A percentile compares a stretch with the other conserved stretches of the same genome.
These are phyloP conservation scores for Leptothorax acervorum DNA, from an alignment of 2,888 invertebrate genomes.

Conservation along the genomic window DNA sequence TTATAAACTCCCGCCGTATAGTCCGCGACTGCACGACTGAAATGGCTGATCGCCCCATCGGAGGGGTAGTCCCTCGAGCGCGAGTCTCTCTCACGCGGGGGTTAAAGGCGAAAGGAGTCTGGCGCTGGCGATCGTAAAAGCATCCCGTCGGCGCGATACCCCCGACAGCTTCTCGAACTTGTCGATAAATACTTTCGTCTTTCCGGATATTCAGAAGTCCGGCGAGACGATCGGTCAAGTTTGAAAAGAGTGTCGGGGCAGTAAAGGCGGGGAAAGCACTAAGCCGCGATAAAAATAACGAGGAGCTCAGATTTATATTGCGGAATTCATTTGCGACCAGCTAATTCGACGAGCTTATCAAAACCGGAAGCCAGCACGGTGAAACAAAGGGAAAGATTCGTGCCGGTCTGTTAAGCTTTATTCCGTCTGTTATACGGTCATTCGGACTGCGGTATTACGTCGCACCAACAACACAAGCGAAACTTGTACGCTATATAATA, in stretches of 20 bases:
- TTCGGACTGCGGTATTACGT: constrained; percentile 15
- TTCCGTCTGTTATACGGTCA: constrained; percentile 24
- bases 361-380: background rate
- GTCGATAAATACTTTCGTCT: constrained; percentile 68
- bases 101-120: constrained; percentile 66
- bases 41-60: constrained; percentile 69
- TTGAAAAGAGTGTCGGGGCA: constrained; percentile 48
- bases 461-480: constrained; percentile 23
- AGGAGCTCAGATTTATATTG: constrained; percentile 33
- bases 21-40: constrained; percentile 66
- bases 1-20: constrained; percentile 77
- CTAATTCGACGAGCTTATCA: constrained; percentile 34
- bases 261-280: constrained; percentile 38
- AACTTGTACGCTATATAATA: background rate
- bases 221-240: constrained; percentile 61
- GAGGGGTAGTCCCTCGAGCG: constrained; percentile 37
- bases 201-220: constrained; percentile 35
- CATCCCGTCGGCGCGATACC: constrained; percentile 57
- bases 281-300: constrained; percentile 57
- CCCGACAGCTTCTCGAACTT: constrained; percentile 37
- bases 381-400: background rate
- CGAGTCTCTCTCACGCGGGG: constrained; percentile 58
- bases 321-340: constrained; percentile 1
- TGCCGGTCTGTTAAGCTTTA: constrained; percentile 14
- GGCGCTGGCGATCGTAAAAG: constrained; percentile 73